Evolutionary conservation across 1,140 invertebrate species (phyloP).

Genomic region (Tetramorium simillimum): DNA sequence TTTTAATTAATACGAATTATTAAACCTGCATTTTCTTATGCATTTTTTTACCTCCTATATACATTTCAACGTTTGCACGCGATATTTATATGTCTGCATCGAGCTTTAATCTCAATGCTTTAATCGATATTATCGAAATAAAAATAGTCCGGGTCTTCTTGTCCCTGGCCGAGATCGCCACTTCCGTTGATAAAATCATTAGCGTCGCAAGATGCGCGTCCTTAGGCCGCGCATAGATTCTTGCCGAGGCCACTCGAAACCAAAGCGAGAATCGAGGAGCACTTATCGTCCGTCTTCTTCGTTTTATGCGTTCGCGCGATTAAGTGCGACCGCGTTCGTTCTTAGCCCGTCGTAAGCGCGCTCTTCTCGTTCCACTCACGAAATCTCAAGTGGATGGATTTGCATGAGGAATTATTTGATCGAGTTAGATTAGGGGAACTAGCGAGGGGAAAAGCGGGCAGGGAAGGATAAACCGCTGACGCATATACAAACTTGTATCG

Average conservation of each 20-base stretch:
- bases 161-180: neutral
- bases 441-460: neutral
- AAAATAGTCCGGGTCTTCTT: neutral
- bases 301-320: constrained; percentile 42
- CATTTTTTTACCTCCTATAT: neutral
- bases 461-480: constrained; percentile 21
- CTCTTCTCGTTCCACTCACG: constrained; percentile 30
- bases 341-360: neutral
- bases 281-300: constrained; percentile 28
- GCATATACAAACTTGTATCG: neutral
- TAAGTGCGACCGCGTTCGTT: constrained; percentile 12
- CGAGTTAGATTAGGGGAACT: constrained; percentile 23
- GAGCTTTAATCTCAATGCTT: neutral
- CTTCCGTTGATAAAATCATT: constrained; percentile 16
- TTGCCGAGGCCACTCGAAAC: constrained; percentile 38
- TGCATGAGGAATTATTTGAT: constrained; percentile 18
- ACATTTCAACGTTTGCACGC: neutral
- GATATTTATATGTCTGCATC: neutral
- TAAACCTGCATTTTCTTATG: neutral
- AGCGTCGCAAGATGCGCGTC: constrained; percentile 14
- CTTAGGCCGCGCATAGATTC: neutral
- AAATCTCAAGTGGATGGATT: constrained; percentile 47
- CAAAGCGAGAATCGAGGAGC: constrained; percentile 45
- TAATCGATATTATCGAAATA: constrained; percentile 10
- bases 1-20: neutral